These are phyloP conservation scores for Cervus canadensis DNA, from an alignment of 2,113 vertebrate genomes.

Conservation along the genomic window DNA sequence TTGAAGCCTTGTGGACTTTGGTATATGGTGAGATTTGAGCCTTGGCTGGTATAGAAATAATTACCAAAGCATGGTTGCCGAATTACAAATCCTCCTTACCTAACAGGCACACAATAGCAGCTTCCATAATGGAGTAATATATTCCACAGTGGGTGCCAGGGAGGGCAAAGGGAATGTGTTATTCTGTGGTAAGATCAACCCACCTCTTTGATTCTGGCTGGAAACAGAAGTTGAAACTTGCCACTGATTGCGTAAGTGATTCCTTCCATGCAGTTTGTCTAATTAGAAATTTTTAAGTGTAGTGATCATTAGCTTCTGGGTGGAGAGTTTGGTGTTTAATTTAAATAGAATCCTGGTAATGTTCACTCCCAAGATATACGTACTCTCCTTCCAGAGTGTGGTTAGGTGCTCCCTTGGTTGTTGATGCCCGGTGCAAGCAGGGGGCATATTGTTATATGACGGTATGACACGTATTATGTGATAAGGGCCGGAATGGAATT, in stretches of 20 bases:
- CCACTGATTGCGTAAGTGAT: conserved; percentile 61
- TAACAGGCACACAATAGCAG: conserved; percentile 51
- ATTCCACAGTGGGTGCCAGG: conserved; percentile 64
- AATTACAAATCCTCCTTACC: conserved; percentile 59
- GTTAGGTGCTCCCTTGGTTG: neutral
- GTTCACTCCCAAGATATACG: neutral
- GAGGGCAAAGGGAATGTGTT: conserved; percentile 62
- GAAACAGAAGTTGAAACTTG: conserved; percentile 73
- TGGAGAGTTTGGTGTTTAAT: conserved; percentile 50
- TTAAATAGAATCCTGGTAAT: conserved; percentile 25
- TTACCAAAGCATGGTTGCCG: conserved; percentile 48
- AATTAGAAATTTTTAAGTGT: conserved; percentile 59
- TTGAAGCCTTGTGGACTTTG: neutral
- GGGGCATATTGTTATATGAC: neutral
- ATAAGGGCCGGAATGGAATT: neutral
- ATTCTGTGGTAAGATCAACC: conserved; percentile 60
- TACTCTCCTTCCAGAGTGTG: neutral
- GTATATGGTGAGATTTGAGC: neutral
- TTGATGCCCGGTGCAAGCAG: neutral
- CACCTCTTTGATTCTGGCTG: conserved; percentile 67
- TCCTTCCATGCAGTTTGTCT: conserved; percentile 57
- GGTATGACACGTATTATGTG: neutral
- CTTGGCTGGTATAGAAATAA: conserved; percentile 15
- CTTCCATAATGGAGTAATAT: conserved; percentile 60
- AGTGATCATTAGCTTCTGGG: conserved; percentile 58